A percentile compares a stretch with the other conserved stretches of the same genome.
Evolutionary conservation across 2,113 vertebrate genomes (phyloP).

Genomic region (Oostethus manadensis): DNA sequence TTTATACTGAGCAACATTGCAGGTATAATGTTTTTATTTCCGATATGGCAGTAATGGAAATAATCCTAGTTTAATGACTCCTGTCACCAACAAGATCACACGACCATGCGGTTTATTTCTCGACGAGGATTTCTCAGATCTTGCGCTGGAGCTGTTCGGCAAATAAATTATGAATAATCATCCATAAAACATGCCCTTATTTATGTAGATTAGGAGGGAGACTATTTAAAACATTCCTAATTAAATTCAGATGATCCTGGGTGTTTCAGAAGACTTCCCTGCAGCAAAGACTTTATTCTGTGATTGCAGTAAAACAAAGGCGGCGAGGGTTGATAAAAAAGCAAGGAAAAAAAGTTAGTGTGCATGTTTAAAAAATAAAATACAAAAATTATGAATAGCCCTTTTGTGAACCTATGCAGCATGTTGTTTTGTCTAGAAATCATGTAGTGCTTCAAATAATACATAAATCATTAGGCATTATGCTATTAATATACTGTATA

Average conservation of each 20-base stretch:
- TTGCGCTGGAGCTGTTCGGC: conserved; percentile 16
- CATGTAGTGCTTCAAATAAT: no score
- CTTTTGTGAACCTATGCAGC: neutral
- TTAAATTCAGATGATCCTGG: conserved; percentile 57
- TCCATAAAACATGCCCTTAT: conserved; percentile 54
- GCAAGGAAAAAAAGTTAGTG: conserved; percentile 16
- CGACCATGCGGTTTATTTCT: conserved; percentile 36
- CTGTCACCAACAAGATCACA: conserved; percentile 41
- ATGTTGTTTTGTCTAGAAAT: conserved; percentile 5
- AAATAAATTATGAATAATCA: conserved; percentile 45
- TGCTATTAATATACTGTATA: no score
- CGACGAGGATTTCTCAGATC: conserved; percentile 22
- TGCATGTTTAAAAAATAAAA: conserved; percentile 2
- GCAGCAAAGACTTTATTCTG: conserved; percentile 37
- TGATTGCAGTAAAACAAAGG: conserved; percentile 30
- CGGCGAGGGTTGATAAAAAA: conserved; percentile 7
- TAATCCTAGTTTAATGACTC: neutral
- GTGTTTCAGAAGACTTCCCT: conserved; percentile 44
- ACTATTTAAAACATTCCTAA: conserved; percentile 49
- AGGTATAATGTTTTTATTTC: no score
- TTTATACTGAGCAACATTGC: no score
- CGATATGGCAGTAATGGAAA: neutral
- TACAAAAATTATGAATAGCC: conserved; percentile 8
- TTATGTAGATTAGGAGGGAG: conserved; percentile 49
- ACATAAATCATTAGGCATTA: no score